A percentile compares a stretch with the other conserved stretches of the same genome.
phyloP scores from a whole-genome alignment of 2,797 vertebrate genomes.

The Cygnus olor region DNA sequence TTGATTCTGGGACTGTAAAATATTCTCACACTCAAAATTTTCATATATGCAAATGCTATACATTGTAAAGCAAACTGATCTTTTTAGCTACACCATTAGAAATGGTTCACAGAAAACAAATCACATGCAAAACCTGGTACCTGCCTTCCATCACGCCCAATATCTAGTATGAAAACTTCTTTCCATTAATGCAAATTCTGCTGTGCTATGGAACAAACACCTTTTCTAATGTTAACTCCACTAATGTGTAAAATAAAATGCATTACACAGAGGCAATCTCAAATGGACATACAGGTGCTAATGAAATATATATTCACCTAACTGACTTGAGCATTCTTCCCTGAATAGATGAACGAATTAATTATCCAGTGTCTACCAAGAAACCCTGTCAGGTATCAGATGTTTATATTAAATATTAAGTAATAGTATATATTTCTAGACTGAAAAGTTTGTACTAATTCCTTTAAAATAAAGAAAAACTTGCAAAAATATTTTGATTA shows the following conservation, averaged over 20 bases:
- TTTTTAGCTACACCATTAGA: not conserved
- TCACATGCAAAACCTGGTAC: not conserved
- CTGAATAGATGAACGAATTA: not conserved
- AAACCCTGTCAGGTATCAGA: accelerated
- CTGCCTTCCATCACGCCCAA: not conserved
- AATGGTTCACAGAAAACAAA: not conserved
- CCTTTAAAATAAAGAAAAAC: not conserved
- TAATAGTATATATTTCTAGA: not conserved
- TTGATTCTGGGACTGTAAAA: not conserved
- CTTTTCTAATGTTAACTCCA: not conserved
- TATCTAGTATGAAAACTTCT: not conserved
- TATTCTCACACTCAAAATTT: not conserved
- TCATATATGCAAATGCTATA: not conserved
- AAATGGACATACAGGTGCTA: not conserved
- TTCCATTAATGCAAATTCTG: not conserved
- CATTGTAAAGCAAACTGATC: not conserved
- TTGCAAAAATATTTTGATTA: not conserved
- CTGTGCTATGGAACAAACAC: not conserved
- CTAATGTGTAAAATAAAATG: not conserved
- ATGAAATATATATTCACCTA: not conserved
- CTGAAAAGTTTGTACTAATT: not conserved
- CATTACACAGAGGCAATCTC: not conserved
- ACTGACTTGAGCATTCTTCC: not conserved
- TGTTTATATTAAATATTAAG: not conserved
- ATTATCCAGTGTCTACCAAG: not conserved